Conservation (phyloP, 2,113 vertebrate genomes). For the Rhodinocichla rosea region DNA sequence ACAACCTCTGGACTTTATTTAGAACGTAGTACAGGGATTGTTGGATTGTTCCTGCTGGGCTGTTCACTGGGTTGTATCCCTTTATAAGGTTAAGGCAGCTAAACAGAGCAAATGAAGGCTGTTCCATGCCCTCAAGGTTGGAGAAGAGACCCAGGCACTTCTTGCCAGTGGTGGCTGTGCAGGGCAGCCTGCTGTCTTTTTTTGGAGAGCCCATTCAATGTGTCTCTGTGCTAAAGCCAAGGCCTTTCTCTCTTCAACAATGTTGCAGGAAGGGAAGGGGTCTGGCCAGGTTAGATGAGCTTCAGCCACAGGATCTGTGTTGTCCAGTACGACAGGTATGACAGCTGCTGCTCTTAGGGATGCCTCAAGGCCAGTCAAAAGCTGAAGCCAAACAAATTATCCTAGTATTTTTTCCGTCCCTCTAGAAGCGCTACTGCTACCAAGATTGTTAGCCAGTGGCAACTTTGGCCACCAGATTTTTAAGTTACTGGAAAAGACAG, state of each 20-base stretch:
- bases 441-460: neutral
- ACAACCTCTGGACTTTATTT: neutral
- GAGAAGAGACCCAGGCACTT: neutral
- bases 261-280: neutral
- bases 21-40: neutral
- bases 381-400: neutral
- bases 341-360: neutral
- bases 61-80: neutral
- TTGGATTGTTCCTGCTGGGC: neutral
- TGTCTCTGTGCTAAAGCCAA: neutral
- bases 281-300: neutral
- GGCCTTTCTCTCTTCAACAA: neutral
- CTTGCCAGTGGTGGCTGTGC: neutral
- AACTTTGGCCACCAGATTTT: neutral
- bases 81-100: neutral
- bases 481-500: neutral
- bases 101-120: neutral
- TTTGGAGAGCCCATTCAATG: fast-evolving
- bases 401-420: neutral
- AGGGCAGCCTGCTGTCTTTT: neutral
- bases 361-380: neutral
- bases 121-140: fast-evolving
- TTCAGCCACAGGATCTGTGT: neutral
- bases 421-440: neutral
- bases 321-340: neutral